Evolutionary conservation across 2,797 vertebrate genomes (phyloP).

Genomic region (Anguilla anguilla): DNA sequence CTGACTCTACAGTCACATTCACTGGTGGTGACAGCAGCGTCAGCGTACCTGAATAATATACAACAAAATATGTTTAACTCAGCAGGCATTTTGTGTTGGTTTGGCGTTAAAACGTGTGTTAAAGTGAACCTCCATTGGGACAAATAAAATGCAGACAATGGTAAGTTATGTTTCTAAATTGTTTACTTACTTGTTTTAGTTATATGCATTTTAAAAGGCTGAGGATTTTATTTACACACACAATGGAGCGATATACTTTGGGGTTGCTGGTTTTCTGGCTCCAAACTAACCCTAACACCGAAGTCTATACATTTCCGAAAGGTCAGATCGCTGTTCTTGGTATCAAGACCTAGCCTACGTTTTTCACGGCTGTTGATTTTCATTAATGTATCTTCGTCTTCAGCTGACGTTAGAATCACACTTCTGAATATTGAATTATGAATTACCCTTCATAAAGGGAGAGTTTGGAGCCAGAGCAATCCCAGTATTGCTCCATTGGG

Average conservation of each 20-base stretch:
- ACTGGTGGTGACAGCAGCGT: slow-evolving; percentile 12
- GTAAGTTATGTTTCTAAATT: neutral
- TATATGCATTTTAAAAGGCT: neutral
- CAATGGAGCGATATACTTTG: neutral
- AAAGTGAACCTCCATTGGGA: neutral
- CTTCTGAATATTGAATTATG: too few relatives aligned
- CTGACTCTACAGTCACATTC: slow-evolving; percentile 27
- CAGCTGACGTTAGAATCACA: too few relatives aligned
- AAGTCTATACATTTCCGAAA: too few relatives aligned
- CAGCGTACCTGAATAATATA: neutral
- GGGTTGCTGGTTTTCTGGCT: too few relatives aligned
- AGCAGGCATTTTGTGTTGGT: neutral
- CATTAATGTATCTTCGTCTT: too few relatives aligned
- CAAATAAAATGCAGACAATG: neutral
- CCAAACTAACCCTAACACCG: too few relatives aligned
- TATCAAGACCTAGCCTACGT: neutral
- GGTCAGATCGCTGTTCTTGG: neutral
- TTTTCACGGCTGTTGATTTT: neutral
- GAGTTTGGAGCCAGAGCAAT: too few relatives aligned
- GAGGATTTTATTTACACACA: neutral
- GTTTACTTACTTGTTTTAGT: neutral
- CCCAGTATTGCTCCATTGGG: too few relatives aligned
- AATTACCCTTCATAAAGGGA: too few relatives aligned
- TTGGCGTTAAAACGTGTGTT: neutral
- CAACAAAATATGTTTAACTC: neutral